phyloP scores from a whole-genome alignment of 2,888 invertebrate species.

The Frankliniella intonsa region DNA sequence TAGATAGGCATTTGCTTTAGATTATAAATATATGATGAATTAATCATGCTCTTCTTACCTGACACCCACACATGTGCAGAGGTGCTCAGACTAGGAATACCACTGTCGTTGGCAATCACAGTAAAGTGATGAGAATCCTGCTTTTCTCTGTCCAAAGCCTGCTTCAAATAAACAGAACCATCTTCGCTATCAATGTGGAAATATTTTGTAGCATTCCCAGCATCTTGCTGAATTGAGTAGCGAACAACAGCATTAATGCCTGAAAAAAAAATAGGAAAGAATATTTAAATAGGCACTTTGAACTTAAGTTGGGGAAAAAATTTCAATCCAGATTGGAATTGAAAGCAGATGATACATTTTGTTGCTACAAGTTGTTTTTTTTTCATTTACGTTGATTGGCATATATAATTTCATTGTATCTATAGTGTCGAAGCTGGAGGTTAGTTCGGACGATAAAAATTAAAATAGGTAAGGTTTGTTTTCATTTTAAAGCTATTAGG shows the following conservation, averaged over 20 bases:
- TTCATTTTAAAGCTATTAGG: too few species aligned
- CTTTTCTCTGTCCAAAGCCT: conserved; percentile 75
- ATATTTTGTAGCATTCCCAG: conserved; percentile 58
- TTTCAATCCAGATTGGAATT: too few species aligned
- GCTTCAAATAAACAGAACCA: conserved; percentile 72
- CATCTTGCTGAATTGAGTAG: conserved; percentile 65
- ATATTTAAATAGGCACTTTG: too few species aligned
- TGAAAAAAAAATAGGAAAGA: conserved; percentile 42
- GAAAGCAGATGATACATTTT: too few species aligned
- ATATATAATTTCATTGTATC: too few species aligned
- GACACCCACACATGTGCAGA: conserved; percentile 79
- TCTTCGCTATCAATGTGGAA: conserved; percentile 73
- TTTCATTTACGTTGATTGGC: too few species aligned
- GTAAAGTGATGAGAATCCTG: conserved; percentile 69
- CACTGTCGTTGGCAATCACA: conserved; percentile 75
- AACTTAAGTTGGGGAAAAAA: conserved; percentile 28
- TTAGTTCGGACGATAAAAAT: too few species aligned
- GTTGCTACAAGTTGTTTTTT: too few species aligned
- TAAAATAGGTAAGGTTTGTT: too few species aligned
- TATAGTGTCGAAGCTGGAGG: too few species aligned
- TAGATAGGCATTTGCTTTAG: background rate
- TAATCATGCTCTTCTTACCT: conserved; percentile 48
- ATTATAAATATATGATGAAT: conserved; percentile 1
- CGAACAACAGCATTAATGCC: conserved; percentile 61
- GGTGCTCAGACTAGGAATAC: conserved; percentile 73